A percentile compares a stretch with the other conserved stretches of the same genome.
Evolutionary conservation across 2,113 vertebrate species (phyloP).

Genomic region (Petromus typicus): DNA sequence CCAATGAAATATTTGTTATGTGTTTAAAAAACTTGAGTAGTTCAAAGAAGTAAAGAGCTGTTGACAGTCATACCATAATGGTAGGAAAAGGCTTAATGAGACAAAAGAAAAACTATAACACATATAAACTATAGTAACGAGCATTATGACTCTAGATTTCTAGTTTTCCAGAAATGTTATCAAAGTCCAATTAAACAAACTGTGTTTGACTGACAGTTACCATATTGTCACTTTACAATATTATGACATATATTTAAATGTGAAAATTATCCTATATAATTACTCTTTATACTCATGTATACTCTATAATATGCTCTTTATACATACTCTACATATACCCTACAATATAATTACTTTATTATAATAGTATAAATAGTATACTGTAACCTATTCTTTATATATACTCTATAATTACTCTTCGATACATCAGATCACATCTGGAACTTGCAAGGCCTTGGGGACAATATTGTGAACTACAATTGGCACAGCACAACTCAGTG

Average conservation of each 20-base stretch:
- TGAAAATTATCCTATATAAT: constrained; percentile 8
- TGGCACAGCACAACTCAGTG: constrained; percentile 23
- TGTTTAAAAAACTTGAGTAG: background rate
- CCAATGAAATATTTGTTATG: background rate
- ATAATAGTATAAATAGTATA: no score
- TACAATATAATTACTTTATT: no score
- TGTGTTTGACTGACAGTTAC: background rate
- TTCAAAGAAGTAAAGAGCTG: background rate
- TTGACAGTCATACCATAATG: background rate
- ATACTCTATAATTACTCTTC: background rate
- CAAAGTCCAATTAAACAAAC: constrained; percentile 50
- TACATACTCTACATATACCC: no score
- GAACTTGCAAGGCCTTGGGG: constrained; percentile 23
- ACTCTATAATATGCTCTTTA: no score
- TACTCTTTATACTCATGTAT: background rate
- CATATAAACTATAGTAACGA: constrained; percentile 37
- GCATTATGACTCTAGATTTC: background rate
- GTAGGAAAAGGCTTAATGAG: background rate
- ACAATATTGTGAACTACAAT: constrained; percentile 3
- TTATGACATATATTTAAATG: background rate
- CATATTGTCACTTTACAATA: constrained; percentile 24
- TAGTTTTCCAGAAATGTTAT: constrained; percentile 20
- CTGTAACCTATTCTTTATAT: no score
- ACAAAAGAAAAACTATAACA: constrained; percentile 40
- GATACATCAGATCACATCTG: background rate